Conservation (phyloP, 2,888 invertebrate species). For the Dorcus parallelipipedus region DNA sequence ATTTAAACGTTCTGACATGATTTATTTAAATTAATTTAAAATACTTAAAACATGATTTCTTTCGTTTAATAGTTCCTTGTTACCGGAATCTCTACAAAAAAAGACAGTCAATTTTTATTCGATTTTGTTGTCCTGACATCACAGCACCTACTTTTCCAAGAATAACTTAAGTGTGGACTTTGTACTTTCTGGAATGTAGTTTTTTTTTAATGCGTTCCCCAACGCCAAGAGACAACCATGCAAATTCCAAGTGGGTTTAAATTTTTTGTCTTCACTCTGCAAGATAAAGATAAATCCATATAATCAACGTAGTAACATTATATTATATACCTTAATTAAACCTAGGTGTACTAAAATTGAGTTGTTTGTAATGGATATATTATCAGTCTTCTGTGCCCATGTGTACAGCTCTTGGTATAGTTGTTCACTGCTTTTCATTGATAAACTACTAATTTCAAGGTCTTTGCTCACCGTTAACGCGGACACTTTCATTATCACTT, state of each 20-base stretch:
- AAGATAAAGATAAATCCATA: conserved; percentile 23
- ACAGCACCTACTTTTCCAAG: conserved; percentile 44
- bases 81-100: too few relatives aligned
- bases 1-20: too few relatives aligned
- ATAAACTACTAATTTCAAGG: conserved; percentile 45
- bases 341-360: conserved; percentile 62
- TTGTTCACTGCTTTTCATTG: conserved; percentile 49
- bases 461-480: conserved; percentile 56
- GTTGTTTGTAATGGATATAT: conserved; percentile 60
- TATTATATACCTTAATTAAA: conserved; percentile 64
- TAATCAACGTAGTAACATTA: neutral
- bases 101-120: too few relatives aligned
- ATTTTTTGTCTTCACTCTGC: conserved; percentile 67
- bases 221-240: conserved; percentile 60
- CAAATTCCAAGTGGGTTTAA: conserved; percentile 60
- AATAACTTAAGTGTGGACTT: conserved; percentile 54
- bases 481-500: conserved; percentile 54
- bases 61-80: too few relatives aligned
- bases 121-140: too few relatives aligned
- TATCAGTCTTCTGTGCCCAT: conserved; percentile 50
- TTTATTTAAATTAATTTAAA: too few relatives aligned
- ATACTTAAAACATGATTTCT: too few relatives aligned
- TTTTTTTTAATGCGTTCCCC: conserved; percentile 51
- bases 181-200: conserved; percentile 54
- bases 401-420: conserved; percentile 56